Conservation (phyloP, 1,140 invertebrate genomes). For the Eriocheir sinensis region DNA sequence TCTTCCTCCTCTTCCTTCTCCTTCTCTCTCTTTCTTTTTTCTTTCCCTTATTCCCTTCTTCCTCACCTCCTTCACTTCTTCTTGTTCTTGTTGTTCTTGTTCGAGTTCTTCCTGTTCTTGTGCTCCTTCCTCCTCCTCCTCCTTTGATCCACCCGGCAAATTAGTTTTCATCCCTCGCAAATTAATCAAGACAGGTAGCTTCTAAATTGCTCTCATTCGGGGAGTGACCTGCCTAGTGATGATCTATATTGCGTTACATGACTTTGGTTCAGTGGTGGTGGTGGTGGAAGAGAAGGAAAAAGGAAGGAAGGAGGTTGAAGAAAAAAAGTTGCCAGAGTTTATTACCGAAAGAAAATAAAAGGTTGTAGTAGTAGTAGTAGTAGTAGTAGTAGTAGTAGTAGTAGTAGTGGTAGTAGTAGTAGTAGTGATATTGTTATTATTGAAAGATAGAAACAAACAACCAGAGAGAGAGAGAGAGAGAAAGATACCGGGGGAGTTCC, state of each 20-base stretch:
- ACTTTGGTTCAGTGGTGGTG: neutral
- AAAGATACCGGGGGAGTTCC: too few relatives aligned
- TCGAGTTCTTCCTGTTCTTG: too few relatives aligned
- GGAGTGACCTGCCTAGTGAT: neutral
- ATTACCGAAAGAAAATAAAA: neutral
- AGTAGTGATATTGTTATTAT: neutral
- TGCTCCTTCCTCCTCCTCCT: neutral
- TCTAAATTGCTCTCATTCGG: too few relatives aligned
- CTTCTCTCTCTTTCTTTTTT: neutral
- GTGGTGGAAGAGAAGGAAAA: neutral
- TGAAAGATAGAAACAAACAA: too few relatives aligned
- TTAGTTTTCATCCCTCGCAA: neutral
- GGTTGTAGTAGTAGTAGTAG: neutral
- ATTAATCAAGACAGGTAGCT: too few relatives aligned
- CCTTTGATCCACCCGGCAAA: neutral
- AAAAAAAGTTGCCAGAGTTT: too few relatives aligned
- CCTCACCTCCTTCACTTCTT: neutral
- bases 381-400: neutral
- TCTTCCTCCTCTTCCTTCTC: slow-evolving; percentile 20
- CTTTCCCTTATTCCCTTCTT: neutral
- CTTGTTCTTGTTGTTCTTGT: neutral
- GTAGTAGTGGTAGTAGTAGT: neutral
- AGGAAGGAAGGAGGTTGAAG: too few relatives aligned
- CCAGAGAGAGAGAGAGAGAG: neutral
- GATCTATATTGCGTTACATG: neutral